A percentile compares a stretch with the other conserved stretches of the same genome.
Conservation (phyloP, 2,888 invertebrate species). For the Endomychus coccineus region DNA sequence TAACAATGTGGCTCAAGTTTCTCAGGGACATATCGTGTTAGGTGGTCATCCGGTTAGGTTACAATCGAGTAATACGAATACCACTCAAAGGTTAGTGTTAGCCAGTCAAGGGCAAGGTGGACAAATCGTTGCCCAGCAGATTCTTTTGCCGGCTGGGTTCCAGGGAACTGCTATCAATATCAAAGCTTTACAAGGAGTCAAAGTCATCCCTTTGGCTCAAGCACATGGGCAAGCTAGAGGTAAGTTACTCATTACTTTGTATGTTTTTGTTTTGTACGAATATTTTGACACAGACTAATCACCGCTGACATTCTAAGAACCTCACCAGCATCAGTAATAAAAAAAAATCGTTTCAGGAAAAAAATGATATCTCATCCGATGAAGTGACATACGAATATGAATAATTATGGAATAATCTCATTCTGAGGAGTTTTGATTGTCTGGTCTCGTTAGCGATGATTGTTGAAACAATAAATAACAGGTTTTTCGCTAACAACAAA, state of each 20-base stretch:
- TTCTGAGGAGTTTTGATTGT: no score
- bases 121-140: conserved; percentile 48
- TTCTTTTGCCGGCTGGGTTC: conserved; percentile 54
- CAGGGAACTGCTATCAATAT: conserved; percentile 54
- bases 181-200: conserved; percentile 55
- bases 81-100: conserved; percentile 45
- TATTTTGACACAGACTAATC: no score
- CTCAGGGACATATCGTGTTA: conserved; percentile 38
- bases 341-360: no score
- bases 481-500: no score
- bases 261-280: conserved; percentile 6
- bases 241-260: conserved; percentile 19
- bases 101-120: conserved; percentile 49
- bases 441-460: no score
- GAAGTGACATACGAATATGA: no score
- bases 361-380: no score
- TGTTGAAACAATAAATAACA: no score
- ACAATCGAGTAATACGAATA: conserved; percentile 33
- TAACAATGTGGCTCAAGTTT: conserved; percentile 22
- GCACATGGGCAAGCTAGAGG: conserved; percentile 40
- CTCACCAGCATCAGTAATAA: no score
- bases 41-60: conserved; percentile 40
- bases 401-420: no score
- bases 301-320: no score
- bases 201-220: conserved; percentile 52